phyloP scores from a whole-genome alignment of 2,113 vertebrate species.

The Parotia lawesii region DNA sequence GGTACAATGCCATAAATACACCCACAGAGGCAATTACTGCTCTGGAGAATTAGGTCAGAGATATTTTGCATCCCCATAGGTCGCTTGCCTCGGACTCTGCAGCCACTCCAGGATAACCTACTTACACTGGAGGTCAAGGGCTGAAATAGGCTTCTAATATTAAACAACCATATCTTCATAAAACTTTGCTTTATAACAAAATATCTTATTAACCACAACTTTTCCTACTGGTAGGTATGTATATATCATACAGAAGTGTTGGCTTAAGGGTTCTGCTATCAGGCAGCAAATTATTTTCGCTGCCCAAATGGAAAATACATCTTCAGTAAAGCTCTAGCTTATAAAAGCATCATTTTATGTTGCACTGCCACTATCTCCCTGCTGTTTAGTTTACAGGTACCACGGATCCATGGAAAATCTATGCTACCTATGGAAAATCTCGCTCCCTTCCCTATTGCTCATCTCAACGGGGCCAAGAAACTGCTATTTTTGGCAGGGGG shows the following conservation, averaged over 20 bases:
- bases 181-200: slow-evolving; percentile 79
- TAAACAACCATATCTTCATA: slow-evolving; percentile 76
- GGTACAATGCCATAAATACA: slow-evolving; percentile 43
- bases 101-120: slow-evolving; percentile 12
- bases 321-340: slow-evolving; percentile 50
- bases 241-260: slow-evolving; percentile 66
- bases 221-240: slow-evolving; percentile 57
- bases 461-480: not conserved
- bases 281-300: slow-evolving; percentile 40
- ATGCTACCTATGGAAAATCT: not conserved
- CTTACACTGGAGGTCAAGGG: slow-evolving; percentile 26
- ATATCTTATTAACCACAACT: slow-evolving; percentile 76
- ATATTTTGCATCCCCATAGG: not conserved
- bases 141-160: slow-evolving; percentile 67
- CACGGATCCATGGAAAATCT: not conserved
- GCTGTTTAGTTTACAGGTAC: not conserved
- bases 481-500: not conserved
- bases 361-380: slow-evolving; percentile 8
- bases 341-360: slow-evolving; percentile 41
- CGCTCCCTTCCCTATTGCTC: slow-evolving; percentile 36
- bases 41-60: slow-evolving; percentile 23
- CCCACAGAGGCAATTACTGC: not conserved
- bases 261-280: slow-evolving; percentile 52
- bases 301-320: slow-evolving; percentile 50
- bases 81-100: not conserved